Evolutionary conservation across 2,888 invertebrate genomes (phyloP).

Genomic region (Drosophila siamana): DNA sequence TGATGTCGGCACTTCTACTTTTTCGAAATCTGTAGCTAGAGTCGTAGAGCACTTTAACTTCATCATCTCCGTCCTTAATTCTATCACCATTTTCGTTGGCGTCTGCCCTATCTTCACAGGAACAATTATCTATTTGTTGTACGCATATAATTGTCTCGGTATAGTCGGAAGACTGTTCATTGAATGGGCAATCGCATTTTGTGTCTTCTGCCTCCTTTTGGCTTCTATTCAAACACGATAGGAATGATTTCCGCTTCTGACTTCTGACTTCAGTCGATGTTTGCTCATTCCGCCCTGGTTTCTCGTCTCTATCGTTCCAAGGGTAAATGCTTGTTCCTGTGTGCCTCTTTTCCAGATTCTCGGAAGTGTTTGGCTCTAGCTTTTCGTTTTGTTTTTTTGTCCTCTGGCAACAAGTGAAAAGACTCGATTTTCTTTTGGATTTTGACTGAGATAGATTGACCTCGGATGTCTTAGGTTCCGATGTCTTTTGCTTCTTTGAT

Average conservation of each 20-base stretch:
- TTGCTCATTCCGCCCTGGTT: too few relatives aligned
- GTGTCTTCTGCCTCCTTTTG: too few relatives aligned
- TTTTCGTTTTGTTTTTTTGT: not conserved
- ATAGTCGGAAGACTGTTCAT: too few relatives aligned
- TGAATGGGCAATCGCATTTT: too few relatives aligned
- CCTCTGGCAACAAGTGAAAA: not conserved
- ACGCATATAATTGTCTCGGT: too few relatives aligned
- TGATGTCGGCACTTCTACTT: not conserved
- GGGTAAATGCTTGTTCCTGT: not conserved
- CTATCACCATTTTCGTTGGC: not conserved
- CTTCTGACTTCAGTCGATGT: too few relatives aligned
- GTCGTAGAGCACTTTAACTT: constrained; percentile 59
- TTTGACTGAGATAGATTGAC: not conserved
- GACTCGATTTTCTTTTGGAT: not conserved
- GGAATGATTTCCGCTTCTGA: too few relatives aligned
- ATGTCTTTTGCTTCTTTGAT: constrained; percentile 8
- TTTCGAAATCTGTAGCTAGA: constrained; percentile 52
- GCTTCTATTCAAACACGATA: too few relatives aligned
- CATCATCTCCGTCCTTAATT: too few relatives aligned
- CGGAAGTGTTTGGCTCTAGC: not conserved
- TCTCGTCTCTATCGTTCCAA: not conserved
- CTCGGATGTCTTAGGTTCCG: not conserved
- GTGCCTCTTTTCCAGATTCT: not conserved
- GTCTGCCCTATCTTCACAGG: not conserved
- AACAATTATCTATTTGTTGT: too few relatives aligned